phyloP scores from a whole-genome alignment of 2,113 vertebrate species.

The Mormyrus iriodes region DNA sequence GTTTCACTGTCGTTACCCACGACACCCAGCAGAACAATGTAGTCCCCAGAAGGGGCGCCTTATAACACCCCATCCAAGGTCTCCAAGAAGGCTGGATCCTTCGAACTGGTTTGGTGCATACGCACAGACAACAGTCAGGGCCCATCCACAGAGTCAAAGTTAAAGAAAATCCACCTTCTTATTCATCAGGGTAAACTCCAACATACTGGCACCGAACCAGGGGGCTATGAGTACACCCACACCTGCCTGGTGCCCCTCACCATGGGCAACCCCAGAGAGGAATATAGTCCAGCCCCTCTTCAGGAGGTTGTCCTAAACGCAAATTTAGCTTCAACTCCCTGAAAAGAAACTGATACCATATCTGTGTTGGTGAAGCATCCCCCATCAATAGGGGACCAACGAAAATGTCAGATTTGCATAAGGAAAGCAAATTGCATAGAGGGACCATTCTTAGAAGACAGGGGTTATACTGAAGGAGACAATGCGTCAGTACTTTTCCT shows the following conservation, averaged over 20 bases:
- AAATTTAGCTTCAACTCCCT: slow-evolving; percentile 20
- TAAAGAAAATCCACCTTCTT: neutral
- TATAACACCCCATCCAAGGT: no score
- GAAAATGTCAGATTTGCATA: slow-evolving; percentile 61
- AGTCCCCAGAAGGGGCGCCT: neutral
- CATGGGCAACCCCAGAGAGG: neutral
- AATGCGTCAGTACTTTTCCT: neutral
- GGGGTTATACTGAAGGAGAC: neutral
- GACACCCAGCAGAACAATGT: neutral
- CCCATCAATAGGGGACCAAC: slow-evolving; percentile 32
- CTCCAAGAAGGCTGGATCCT: no score
- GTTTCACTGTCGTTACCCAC: neutral
- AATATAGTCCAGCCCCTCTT: neutral
- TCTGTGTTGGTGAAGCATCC: slow-evolving; percentile 47
- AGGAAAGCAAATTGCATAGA: slow-evolving; percentile 44
- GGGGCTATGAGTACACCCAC: neutral
- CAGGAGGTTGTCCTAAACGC: slow-evolving; percentile 20
- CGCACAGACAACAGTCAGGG: neutral
- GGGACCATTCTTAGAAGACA: neutral
- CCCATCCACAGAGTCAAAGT: neutral
- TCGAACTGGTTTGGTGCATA: neutral
- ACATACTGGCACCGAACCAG: neutral
- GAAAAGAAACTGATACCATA: slow-evolving; percentile 34
- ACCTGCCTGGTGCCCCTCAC: neutral
- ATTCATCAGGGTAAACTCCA: neutral